These are phyloP conservation scores for Trididemnum clinides DNA, from an alignment of 23 tunicate genomes.

Conservation along the genomic window DNA sequence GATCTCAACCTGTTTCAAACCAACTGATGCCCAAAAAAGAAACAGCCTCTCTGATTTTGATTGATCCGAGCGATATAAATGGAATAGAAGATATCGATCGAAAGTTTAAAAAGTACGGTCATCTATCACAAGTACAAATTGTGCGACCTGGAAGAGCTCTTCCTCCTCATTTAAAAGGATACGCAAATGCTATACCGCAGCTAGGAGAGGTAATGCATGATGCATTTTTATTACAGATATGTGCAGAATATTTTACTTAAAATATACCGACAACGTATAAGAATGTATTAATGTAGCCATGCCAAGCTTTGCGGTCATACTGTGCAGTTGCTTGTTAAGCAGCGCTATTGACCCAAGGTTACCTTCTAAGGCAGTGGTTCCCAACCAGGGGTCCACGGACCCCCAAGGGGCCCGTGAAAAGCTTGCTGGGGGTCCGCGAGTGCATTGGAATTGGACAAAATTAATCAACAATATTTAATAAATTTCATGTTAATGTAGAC, in stretches of 20 bases:
- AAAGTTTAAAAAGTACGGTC: slow-evolving; percentile 48
- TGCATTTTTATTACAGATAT: not conserved
- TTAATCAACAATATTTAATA: too few relatives aligned
- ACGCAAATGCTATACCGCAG: slow-evolving; percentile 48
- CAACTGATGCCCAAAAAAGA: not conserved
- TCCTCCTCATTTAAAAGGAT: slow-evolving; percentile 54
- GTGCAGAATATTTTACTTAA: not conserved
- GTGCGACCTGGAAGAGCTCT: slow-evolving; percentile 49
- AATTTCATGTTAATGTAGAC: too few relatives aligned
- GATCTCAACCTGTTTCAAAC: slow-evolving; percentile 21
- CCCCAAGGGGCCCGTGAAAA: too few relatives aligned
- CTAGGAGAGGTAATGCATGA: slow-evolving; percentile 60
- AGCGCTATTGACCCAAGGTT: too few relatives aligned
- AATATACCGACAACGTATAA: too few relatives aligned
- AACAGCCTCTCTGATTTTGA: slow-evolving; percentile 25
- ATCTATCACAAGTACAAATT: slow-evolving; percentile 59
- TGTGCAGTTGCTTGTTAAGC: too few relatives aligned
- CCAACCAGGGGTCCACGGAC: too few relatives aligned
- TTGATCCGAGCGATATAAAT: slow-evolving; percentile 3
- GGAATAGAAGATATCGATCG: slow-evolving; percentile 45
- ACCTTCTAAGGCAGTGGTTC: too few relatives aligned
- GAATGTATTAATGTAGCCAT: too few relatives aligned
- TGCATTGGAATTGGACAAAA: too few relatives aligned
- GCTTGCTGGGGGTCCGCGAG: too few relatives aligned
- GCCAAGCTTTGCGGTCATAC: too few relatives aligned